phyloP scores from a whole-genome alignment of 2,888 invertebrate genomes.

The Drosophila kanekoi region DNA sequence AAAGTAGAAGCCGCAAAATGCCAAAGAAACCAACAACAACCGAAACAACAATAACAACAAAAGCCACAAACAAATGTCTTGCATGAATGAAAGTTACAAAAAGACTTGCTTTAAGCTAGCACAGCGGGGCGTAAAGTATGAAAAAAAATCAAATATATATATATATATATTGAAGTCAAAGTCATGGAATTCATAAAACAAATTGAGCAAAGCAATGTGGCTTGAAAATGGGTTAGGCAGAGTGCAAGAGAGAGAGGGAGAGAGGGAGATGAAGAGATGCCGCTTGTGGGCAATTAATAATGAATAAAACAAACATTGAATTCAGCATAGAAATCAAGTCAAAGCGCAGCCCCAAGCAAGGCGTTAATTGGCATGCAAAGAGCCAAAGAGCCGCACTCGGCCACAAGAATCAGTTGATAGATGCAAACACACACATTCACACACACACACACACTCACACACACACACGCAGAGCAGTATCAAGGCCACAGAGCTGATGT shows the following conservation, averaged over 20 bases:
- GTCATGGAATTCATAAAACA: conserved; percentile 52
- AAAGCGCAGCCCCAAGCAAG: conserved; percentile 40
- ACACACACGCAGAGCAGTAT: conserved; percentile 11
- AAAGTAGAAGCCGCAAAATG: conserved; percentile 68
- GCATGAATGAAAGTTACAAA: conserved; percentile 81
- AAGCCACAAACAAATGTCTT: conserved; percentile 38
- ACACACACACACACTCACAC: neutral
- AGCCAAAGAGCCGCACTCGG: conserved; percentile 10
- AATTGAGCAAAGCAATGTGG: conserved; percentile 42
- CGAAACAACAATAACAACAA: conserved; percentile 10
- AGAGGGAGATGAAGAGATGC: conserved; percentile 29
- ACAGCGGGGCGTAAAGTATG: conserved; percentile 21
- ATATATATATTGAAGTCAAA: conserved; percentile 31
- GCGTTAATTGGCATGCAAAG: conserved; percentile 70
- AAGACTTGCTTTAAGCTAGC: conserved; percentile 52
- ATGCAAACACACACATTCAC: neutral
- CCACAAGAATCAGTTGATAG: conserved; percentile 10
- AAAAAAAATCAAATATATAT: neutral
- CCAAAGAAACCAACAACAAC: conserved; percentile 48
- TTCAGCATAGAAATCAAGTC: conserved; percentile 39
- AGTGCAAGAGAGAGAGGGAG: neutral
- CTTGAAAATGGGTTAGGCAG: conserved; percentile 47
- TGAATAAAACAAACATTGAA: conserved; percentile 49
- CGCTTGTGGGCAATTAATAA: conserved; percentile 61
- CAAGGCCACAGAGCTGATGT: conserved; percentile 27